phyloP scores from a whole-genome alignment of 2,888 invertebrate genomes.

The Phymatocera aterrima region DNA sequence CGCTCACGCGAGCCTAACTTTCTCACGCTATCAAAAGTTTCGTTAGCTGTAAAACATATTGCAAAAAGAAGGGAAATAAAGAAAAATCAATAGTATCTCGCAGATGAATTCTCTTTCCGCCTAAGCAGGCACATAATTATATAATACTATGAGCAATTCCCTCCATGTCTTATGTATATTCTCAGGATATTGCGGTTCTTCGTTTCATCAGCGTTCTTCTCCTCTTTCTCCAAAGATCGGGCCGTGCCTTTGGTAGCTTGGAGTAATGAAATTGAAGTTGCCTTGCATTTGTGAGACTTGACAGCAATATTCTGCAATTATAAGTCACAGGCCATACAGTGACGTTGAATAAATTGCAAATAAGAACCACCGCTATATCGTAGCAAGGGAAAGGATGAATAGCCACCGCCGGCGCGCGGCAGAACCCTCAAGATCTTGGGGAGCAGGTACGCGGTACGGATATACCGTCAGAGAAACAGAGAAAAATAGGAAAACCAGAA shows the following conservation, averaged over 20 bases:
- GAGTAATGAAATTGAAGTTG: slow-evolving; percentile 65
- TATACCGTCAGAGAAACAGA: neutral
- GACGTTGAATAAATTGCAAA: slow-evolving; percentile 56
- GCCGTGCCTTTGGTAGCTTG: neutral
- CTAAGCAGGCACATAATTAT: too few relatives aligned
- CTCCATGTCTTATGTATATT: neutral
- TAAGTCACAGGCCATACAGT: slow-evolving; percentile 54
- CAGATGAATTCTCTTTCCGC: neutral
- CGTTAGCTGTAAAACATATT: neutral
- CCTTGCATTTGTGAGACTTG: slow-evolving; percentile 62
- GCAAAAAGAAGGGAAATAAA: neutral
- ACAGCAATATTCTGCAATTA: slow-evolving; percentile 67
- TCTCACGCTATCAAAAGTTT: neutral
- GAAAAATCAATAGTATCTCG: neutral
- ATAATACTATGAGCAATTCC: neutral
- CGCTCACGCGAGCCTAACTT: neutral
- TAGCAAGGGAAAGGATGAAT: slow-evolving; percentile 33
- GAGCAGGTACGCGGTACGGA: neutral
- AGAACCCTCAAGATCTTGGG: neutral
- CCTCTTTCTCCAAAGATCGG: too few relatives aligned
- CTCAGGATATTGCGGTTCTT: slow-evolving; percentile 5
- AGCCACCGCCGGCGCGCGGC: too few relatives aligned
- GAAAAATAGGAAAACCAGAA: neutral
- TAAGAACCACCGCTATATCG: slow-evolving; percentile 57
- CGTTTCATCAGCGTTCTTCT: slow-evolving; percentile 7